Conservation (phyloP, 2,888 invertebrate genomes). For the Mythimna albipuncta region DNA sequence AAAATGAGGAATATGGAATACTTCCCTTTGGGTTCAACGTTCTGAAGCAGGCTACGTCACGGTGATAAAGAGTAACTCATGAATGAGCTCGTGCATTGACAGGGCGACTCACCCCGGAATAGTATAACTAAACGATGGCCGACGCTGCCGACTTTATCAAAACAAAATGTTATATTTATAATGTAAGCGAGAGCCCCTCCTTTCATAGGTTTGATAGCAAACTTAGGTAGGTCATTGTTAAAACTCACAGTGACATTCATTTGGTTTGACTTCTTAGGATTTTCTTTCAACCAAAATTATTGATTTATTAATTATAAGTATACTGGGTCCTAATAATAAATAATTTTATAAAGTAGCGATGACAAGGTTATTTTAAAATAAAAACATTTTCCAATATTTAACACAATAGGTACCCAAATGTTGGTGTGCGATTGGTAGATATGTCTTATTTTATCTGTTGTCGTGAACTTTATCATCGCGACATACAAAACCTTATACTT, state of each 20-base stretch:
- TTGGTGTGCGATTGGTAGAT: conserved; percentile 6
- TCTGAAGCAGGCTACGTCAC: conserved; percentile 82
- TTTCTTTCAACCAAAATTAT: neutral
- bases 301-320: too few species aligned
- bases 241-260: neutral
- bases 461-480: conserved; percentile 61
- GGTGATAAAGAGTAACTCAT: conserved; percentile 85
- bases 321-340: neutral
- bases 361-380: neutral
- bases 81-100: conserved; percentile 86
- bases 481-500: conserved; percentile 61
- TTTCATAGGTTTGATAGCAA: conserved; percentile 7
- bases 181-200: conserved; percentile 23
- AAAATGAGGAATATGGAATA: conserved; percentile 84
- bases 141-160: conserved; percentile 57
- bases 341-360: neutral
- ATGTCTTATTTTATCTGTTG: conserved; percentile 53
- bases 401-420: neutral
- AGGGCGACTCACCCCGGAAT: conserved; percentile 84
- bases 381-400: neutral
- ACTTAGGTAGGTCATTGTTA: neutral
- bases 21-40: conserved; percentile 89
- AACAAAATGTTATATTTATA: conserved; percentile 59
- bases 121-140: conserved; percentile 66
- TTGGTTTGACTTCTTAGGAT: neutral